Evolutionary conservation across 2,888 invertebrate species (phyloP).

Genomic region (Thyatira batis): DNA sequence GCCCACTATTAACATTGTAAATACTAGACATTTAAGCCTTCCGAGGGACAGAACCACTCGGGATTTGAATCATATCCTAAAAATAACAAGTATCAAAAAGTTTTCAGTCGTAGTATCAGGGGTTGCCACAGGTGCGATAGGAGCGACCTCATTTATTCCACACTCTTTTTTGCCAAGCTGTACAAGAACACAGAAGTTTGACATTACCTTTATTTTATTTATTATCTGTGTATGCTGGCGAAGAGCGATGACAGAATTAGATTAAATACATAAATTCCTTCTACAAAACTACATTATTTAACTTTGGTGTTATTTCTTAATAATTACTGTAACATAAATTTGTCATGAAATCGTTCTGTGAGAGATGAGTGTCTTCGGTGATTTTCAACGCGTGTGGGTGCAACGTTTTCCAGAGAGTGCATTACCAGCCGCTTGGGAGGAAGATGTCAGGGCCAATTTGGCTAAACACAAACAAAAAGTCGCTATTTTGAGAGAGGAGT

Average conservation of each 20-base stretch:
- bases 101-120: too few species aligned
- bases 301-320: slow-evolving; percentile 29
- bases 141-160: too few species aligned
- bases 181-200: too few species aligned
- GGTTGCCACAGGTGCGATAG: too few species aligned
- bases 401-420: slow-evolving; percentile 95
- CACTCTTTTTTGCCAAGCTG: slow-evolving; percentile 13
- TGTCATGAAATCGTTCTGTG: slow-evolving; percentile 80
- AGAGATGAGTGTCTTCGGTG: slow-evolving; percentile 93
- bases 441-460: slow-evolving; percentile 94
- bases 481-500: slow-evolving; percentile 89
- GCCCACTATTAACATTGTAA: too few species aligned
- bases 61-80: too few species aligned
- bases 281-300: slow-evolving; percentile 25
- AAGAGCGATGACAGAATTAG: slow-evolving; percentile 61
- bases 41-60: too few species aligned
- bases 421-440: slow-evolving; percentile 95
- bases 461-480: slow-evolving; percentile 95
- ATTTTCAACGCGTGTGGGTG: slow-evolving; percentile 95
- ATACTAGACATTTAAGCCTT: too few species aligned
- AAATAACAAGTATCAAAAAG: too few species aligned
- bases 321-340: slow-evolving; percentile 66
- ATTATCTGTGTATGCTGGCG: slow-evolving; percentile 30
- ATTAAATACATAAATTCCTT: slow-evolving; percentile 59
- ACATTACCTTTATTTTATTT: not conserved